Evolutionary conservation across 2,888 invertebrate genomes (phyloP).

Genomic region (Galerucella calmariensis): DNA sequence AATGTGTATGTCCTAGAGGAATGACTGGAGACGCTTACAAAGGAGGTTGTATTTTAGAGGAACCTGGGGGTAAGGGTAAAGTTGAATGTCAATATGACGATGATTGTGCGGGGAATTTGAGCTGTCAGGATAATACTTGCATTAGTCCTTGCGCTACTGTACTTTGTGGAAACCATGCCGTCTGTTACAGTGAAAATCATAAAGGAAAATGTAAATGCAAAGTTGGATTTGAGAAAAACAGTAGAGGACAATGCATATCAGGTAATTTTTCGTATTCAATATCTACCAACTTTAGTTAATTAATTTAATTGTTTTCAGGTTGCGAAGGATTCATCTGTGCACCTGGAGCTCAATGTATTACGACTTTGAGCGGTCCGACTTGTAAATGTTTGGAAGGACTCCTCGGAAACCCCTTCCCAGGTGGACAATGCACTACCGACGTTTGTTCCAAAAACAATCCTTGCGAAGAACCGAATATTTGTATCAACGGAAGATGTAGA

Average conservation of each 20-base stretch:
- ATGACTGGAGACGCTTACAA: conserved; percentile 88
- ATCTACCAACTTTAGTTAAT: conserved; percentile 5
- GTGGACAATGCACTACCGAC: conserved; percentile 85
- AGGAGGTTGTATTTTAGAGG: conserved; percentile 76
- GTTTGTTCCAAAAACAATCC: conserved; percentile 82
- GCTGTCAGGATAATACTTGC: conserved; percentile 83
- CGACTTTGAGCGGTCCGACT: conserved; percentile 84
- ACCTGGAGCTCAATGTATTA: conserved; percentile 85
- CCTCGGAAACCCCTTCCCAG: conserved; percentile 91
- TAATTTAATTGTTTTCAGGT: conserved; percentile 66
- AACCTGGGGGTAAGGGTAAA: conserved; percentile 69
- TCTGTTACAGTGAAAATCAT: conserved; percentile 89
- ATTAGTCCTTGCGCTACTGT: conserved; percentile 83
- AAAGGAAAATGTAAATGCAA: conserved; percentile 90
- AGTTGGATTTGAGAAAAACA: conserved; percentile 82
- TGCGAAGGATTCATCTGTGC: conserved; percentile 84
- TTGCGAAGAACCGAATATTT: conserved; percentile 82
- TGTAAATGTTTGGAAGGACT: conserved; percentile 90
- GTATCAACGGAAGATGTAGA: conserved; percentile 89
- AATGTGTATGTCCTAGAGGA: conserved; percentile 86
- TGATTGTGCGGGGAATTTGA: conserved; percentile 83
- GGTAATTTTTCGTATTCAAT: conserved; percentile 65
- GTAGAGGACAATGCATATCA: conserved; percentile 85
- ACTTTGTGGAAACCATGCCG: conserved; percentile 85
- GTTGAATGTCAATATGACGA: conserved; percentile 77